phyloP scores from a whole-genome alignment of 2,797 vertebrate genomes.

The Dicrostonyx torquatus region DNA sequence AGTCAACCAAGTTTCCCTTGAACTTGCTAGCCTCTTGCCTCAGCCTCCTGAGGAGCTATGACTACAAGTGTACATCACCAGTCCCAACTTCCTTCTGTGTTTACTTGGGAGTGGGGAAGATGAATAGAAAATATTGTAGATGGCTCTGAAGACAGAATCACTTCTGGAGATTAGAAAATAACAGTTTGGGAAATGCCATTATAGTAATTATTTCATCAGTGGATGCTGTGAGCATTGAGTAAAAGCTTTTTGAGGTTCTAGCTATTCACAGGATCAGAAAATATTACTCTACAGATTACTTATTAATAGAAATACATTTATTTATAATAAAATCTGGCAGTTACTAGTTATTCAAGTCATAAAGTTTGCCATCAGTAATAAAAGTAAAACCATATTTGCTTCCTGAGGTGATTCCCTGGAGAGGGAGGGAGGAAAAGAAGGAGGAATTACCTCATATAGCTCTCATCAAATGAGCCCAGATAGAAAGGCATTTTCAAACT shows the following conservation, averaged over 20 bases:
- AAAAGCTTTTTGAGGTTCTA: not conserved
- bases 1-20: not conserved
- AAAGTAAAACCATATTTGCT: not conserved
- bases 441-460: not conserved
- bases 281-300: not conserved
- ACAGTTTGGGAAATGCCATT: slow-evolving; percentile 38
- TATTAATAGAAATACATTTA: not conserved
- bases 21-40: not conserved
- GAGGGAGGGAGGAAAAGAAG: not conserved
- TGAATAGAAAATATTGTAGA: not conserved
- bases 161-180: slow-evolving; percentile 32
- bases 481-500: not conserved
- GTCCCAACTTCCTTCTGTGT: not conserved
- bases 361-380: not conserved
- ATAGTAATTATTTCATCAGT: not conserved
- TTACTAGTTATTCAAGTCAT: not conserved
- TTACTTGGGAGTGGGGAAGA: not conserved
- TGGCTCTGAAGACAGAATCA: not conserved
- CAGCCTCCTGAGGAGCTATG: not conserved
- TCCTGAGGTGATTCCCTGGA: not conserved
- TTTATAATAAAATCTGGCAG: not conserved
- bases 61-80: not conserved
- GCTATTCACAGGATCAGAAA: not conserved
- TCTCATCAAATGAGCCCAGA: not conserved
- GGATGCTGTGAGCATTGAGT: not conserved